Evolutionary conservation across 2,113 vertebrate genomes (phyloP), one percentile per base, ranked within the genome.

Genomic region (Epinephelus fuscoguttatus): DNA sequence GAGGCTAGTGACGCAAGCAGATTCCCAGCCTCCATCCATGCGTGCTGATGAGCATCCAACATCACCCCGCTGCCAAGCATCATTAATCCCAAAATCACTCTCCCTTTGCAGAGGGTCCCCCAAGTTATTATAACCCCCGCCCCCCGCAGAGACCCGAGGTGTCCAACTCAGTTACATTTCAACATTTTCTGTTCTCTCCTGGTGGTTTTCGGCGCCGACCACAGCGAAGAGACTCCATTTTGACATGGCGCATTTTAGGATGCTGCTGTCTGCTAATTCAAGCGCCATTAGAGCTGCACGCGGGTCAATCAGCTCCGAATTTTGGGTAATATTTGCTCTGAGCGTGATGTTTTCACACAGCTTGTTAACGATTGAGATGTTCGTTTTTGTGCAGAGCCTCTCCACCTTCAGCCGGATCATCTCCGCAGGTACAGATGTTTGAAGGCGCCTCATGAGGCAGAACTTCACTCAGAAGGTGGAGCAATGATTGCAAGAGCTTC

Each of bases 1-100:
- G 78, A 79, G 72, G 69, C 52, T 25, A 60, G 86, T 92, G 91
- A 94, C 71, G 88, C 50, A 78, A 84, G 81, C 90, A 92, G 90
- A 96, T 95, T 95, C 95, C 90, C 89, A 78, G 75, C 69, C 71
- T 90, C 66, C 94, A 94, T 93, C 93, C 94, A 93, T 87, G 92
- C 94, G 79, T 80, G 74, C 21, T 71, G 84, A 70, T 78, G 79
- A 86, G 85, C 82, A 87, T 82, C 70, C 52, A 76, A 70, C 90
- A 81, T 88, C 84, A 52, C 64, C 64, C 37, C 17, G 25, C 85
- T 85, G 84, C 82, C 82, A 75, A 53, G 57, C 63, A 75, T 82
- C 60, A 70, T 91, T 89, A 89, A 78, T 75, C 80, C 60, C 70
- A 40, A 56, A 62, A 71, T 78, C 78, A 8, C 47, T 75, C 66